Percentiles rank a stretch among this genome's conserved stretches.
phyloP scores from a whole-genome alignment of 2,797 vertebrate species.

The Muscicapa comitata region DNA sequence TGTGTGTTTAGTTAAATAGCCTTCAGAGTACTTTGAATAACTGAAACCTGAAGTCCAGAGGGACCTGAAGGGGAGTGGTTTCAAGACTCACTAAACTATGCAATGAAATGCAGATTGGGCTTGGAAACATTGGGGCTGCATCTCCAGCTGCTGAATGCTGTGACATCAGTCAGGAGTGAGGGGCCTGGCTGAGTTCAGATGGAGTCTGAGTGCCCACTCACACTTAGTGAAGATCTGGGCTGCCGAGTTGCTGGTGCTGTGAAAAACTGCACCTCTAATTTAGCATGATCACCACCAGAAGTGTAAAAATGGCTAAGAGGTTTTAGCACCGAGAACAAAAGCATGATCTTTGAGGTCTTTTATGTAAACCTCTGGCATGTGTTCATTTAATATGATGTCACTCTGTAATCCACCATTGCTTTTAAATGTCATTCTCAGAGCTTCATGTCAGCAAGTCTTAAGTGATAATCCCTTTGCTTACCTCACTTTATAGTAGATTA shows the following conservation, averaged over 20 bases:
- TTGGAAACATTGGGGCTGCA: neutral
- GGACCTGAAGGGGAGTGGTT: neutral
- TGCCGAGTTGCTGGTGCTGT: neutral
- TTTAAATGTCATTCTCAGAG: constrained; percentile 63
- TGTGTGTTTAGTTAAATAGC: neutral
- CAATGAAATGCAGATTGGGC: neutral
- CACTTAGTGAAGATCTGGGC: neutral
- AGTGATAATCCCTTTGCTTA: constrained; percentile 65
- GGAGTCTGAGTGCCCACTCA: neutral
- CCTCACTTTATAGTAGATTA: constrained; percentile 60
- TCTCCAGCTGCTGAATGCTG: neutral
- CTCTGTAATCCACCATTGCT: constrained; percentile 58
- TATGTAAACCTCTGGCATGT: constrained; percentile 57
- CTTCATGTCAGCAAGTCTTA: constrained; percentile 56
- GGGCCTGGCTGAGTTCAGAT: neutral
- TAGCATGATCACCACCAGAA: neutral
- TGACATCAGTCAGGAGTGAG: accelerated
- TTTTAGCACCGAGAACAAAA: constrained; percentile 29
- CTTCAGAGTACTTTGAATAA: neutral
- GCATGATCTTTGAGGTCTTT: constrained; percentile 45
- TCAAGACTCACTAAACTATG: neutral
- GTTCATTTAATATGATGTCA: constrained; percentile 59
- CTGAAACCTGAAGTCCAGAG: neutral
- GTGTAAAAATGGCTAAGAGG: neutral
- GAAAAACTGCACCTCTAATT: neutral